Conservation (phyloP, 2,888 invertebrate species). For the Parnassius orleans region DNA sequence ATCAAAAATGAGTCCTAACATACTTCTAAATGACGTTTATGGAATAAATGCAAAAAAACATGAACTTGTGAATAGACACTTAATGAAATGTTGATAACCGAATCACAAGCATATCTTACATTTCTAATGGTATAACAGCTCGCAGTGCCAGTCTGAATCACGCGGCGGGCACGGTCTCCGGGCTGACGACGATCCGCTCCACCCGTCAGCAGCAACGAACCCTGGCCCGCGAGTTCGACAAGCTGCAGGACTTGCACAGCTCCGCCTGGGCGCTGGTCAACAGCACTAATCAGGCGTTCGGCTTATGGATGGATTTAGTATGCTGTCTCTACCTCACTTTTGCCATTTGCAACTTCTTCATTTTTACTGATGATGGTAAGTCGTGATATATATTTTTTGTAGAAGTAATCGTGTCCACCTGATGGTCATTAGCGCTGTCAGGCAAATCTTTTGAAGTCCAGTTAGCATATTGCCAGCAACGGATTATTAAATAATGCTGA, state of each 20-base stretch:
- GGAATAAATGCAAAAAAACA: too few species aligned
- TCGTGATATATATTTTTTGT: background rate
- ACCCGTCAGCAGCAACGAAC: conserved; percentile 84
- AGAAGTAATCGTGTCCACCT: too few species aligned
- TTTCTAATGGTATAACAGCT: conserved; percentile 67
- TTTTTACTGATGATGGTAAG: conserved; percentile 63
- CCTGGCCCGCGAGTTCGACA: conserved; percentile 86
- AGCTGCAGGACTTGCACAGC: conserved; percentile 82
- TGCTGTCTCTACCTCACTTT: conserved; percentile 77
- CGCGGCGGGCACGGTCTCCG: conserved; percentile 89
- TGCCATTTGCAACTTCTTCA: conserved; percentile 86
- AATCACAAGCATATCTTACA: too few species aligned
- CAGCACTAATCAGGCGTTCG: conserved; percentile 71
- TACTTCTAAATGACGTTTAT: too few species aligned
- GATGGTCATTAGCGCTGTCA: too few species aligned
- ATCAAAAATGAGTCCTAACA: too few species aligned
- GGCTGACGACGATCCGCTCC: conserved; percentile 90
- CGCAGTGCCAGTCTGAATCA: conserved; percentile 93
- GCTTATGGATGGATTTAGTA: conserved; percentile 80
- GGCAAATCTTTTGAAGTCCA: too few species aligned
- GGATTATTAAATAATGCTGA: too few species aligned
- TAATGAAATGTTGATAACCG: too few species aligned
- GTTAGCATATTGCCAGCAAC: too few species aligned
- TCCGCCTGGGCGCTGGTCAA: conserved; percentile 81
- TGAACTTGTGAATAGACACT: too few species aligned